These are phyloP conservation scores for Hesperophylax magnus DNA, from an alignment of 1,140 invertebrate genomes.

Conservation along the genomic window DNA sequence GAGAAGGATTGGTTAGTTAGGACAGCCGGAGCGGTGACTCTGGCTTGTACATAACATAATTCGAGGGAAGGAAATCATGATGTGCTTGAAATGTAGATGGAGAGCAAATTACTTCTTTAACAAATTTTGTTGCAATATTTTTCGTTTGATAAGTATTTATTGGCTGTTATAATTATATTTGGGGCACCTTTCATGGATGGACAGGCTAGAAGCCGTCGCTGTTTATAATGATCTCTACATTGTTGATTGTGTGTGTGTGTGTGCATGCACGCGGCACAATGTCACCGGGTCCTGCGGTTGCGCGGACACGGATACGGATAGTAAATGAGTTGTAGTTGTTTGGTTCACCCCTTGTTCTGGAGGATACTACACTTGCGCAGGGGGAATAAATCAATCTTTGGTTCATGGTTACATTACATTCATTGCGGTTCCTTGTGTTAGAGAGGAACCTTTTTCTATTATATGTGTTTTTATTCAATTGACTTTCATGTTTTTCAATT, in stretches of 20 bases:
- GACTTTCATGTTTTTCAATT: conserved; percentile 72
- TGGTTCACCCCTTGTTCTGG: conserved; percentile 68
- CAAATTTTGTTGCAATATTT: conserved; percentile 59
- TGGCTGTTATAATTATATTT: conserved; percentile 57
- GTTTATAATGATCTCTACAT: conserved; percentile 49
- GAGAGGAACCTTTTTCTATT: conserved; percentile 65
- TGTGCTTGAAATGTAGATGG: conserved; percentile 41
- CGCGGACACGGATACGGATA: not conserved
- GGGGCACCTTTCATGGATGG: conserved; percentile 50
- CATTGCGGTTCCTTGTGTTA: conserved; percentile 61
- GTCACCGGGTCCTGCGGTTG: not conserved
- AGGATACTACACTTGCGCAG: conserved; percentile 66
- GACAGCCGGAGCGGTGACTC: not conserved
- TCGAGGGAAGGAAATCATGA: conserved; percentile 45
- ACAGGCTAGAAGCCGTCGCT: conserved; percentile 41
- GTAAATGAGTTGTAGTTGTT: not conserved
- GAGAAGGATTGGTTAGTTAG: conserved; percentile 13
- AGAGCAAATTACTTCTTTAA: conserved; percentile 56
- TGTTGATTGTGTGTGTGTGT: not conserved
- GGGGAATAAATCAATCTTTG: conserved; percentile 63
- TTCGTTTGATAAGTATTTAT: conserved; percentile 58
- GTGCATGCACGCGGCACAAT: not conserved
- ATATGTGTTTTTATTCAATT: conserved; percentile 71
- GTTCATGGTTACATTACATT: conserved; percentile 63
- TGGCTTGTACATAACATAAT: conserved; percentile 39